These are phyloP conservation scores for Hyaena hyaena DNA, from an alignment of 2,113 vertebrate species.

Conservation along the genomic window DNA sequence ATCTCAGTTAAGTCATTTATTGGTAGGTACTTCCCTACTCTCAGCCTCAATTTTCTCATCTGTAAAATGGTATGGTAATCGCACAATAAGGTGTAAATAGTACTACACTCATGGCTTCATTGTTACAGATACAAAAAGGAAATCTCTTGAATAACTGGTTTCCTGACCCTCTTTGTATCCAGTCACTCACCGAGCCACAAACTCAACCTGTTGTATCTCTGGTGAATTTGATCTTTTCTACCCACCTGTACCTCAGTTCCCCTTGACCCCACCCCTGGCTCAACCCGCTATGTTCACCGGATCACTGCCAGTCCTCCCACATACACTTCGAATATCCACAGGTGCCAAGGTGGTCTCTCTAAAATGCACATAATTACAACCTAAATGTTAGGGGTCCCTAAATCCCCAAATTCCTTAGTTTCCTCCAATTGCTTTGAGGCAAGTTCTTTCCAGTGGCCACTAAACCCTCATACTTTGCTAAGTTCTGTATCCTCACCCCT, in stretches of 20 bases:
- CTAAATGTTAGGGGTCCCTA: not conserved
- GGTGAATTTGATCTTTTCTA: not conserved
- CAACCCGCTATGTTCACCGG: not conserved
- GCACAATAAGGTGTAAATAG: not conserved
- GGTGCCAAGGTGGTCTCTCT: not conserved
- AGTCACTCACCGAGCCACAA: not conserved
- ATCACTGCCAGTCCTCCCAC: not conserved
- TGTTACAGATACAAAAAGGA: not conserved
- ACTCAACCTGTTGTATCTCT: not conserved
- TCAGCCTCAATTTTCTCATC: not conserved
- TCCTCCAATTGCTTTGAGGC: not conserved
- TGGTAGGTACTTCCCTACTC: not conserved
- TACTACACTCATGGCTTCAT: not conserved
- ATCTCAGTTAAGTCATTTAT: not conserved
- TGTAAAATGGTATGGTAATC: not conserved
- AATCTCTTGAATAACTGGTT: rapidly evolving
- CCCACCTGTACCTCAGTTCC: not conserved
- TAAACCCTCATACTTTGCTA: not conserved
- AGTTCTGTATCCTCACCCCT: not conserved
- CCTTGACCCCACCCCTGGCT: not conserved
- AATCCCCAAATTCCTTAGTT: not conserved
- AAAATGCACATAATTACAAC: not conserved
- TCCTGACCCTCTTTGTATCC: not conserved
- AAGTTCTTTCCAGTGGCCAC: not conserved
- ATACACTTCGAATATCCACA: not conserved